Base-by-base conservation (phyloP, 2,113 vertebrate genomes). In the Halichoeres trimaculatus region DNA sequence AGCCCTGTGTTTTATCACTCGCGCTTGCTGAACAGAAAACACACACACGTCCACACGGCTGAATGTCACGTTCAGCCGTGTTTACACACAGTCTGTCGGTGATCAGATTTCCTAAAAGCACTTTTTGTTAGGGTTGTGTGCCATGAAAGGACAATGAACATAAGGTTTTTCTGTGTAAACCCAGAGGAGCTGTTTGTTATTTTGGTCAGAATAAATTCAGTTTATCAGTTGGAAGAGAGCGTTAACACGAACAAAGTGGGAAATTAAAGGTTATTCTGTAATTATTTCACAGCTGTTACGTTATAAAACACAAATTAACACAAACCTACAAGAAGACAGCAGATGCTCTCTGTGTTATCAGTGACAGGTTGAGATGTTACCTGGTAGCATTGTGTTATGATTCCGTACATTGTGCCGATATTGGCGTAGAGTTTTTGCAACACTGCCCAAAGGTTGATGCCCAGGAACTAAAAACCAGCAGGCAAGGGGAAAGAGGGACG, bases 1-100 rank as follows among this genome's bases (percentile, higher is more conserved):
- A 51, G 36, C 13, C 77, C 83, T 83, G 84, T 86, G 87, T 90
- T 85, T 74, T 24, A 61, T 76, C 84, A 63, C 47, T 47, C 0
- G 5, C 52, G 22, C 48, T 10, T 3, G 0, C 24, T 7, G n/a
- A 62, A 81, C 79, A 84, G 60, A 80, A 85, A 48, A 23, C 79
- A 36, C 65, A 57, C 78, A 79, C 81, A 80, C 41, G n/a, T 51
- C 60, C 71, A 65, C 76, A 41, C 22, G 55, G 11, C 59, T 61
- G 14, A 53, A 26, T 20, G 73, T 74, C 69, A 61, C 50, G 3
- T 66, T 63, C 68, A 56, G 47, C 63, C 2, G 5, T 84, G 80
- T 86, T 86, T 76, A 71, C 83, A 76, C 78, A 54, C 81, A 54
- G 14, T 10, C 35, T 4, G n/a, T 61, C 69, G 36, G 40, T 2